Conservation (phyloP, 2,797 vertebrate species). For the Gymnoscopelus microlampas region DNA sequence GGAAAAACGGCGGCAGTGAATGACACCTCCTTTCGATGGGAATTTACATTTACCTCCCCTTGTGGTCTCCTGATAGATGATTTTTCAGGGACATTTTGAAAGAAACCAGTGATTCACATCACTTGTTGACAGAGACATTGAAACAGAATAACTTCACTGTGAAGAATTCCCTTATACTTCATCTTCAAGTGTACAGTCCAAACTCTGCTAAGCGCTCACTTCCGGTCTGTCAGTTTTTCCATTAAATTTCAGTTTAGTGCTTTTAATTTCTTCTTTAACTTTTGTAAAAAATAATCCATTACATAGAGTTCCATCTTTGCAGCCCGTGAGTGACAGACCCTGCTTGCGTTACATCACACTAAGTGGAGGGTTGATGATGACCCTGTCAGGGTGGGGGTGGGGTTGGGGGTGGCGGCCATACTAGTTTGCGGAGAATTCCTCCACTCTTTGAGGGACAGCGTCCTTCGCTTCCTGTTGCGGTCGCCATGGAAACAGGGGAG, state of each 20-base stretch:
- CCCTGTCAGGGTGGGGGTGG: background rate
- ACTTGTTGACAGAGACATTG: background rate
- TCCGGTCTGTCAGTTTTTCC: slow-evolving; percentile 13
- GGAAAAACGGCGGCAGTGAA: too few relatives aligned
- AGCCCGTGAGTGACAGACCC: background rate
- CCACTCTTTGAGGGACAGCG: slow-evolving; percentile 61
- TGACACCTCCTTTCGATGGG: too few relatives aligned
- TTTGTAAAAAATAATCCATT: too few relatives aligned
- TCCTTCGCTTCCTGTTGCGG: slow-evolving; percentile 65
- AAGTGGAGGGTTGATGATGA: background rate
- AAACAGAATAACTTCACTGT: background rate
- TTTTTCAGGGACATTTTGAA: too few relatives aligned
- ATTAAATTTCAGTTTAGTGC: background rate
- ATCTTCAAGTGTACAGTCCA: background rate
- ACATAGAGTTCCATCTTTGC: background rate
- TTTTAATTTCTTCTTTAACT: background rate
- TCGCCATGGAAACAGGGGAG: slow-evolving; percentile 72
- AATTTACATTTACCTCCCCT: too few relatives aligned
- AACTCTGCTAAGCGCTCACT: background rate
- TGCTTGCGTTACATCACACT: background rate
- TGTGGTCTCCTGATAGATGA: too few relatives aligned
- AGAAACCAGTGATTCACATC: too few relatives aligned
- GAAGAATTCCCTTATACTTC: background rate
- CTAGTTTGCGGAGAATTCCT: slow-evolving; percentile 39
- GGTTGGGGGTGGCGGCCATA: slow-evolving; percentile 15